Conservation (phyloP, 2,888 invertebrate species). For the Cabera pusaria region DNA sequence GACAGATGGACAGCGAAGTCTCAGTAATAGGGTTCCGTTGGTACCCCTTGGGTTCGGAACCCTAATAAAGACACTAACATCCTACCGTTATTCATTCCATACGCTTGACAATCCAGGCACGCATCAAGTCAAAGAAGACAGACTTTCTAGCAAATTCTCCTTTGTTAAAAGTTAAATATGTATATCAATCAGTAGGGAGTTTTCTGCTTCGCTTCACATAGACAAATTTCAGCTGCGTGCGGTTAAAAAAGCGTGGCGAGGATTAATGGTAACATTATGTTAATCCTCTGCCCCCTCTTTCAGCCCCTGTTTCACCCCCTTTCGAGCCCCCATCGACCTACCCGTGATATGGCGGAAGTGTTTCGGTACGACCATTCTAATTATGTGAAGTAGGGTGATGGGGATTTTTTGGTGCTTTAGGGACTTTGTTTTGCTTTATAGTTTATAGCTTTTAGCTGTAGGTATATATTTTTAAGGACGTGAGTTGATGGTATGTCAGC, state of each 20-base stretch:
- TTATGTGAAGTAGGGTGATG: conserved; percentile 16
- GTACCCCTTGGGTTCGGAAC: no score
- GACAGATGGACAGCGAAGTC: no score
- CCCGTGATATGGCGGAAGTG: conserved; percentile 30
- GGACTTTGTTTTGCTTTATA: not conserved
- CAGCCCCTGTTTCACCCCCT: not conserved
- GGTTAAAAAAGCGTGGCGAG: conserved; percentile 39
- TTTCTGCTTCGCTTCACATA: conserved; percentile 16
- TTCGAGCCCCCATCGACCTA: conserved; percentile 7
- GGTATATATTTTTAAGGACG: no score
- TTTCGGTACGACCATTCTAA: conserved; percentile 23
- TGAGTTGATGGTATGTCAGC: no score
- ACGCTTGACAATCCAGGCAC: conserved; percentile 7
- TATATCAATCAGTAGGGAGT: conserved; percentile 19
- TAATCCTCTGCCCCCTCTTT: conserved; percentile 32
- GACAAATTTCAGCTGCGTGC: conserved; percentile 30
- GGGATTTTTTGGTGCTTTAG: conserved; percentile 1
- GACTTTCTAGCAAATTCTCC: conserved; percentile 10
- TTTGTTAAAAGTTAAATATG: conserved; percentile 20
- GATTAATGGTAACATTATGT: conserved; percentile 54
- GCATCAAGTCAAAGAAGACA: conserved; percentile 1
- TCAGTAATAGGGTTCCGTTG: no score
- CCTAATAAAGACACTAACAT: no score
- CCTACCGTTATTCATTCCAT: no score
- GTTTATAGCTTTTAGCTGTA: no score